Evolutionary conservation across 2,888 invertebrate genomes (phyloP), one percentile per base, ranked within the genome.

Genomic region (Agonopterix arenella): DNA sequence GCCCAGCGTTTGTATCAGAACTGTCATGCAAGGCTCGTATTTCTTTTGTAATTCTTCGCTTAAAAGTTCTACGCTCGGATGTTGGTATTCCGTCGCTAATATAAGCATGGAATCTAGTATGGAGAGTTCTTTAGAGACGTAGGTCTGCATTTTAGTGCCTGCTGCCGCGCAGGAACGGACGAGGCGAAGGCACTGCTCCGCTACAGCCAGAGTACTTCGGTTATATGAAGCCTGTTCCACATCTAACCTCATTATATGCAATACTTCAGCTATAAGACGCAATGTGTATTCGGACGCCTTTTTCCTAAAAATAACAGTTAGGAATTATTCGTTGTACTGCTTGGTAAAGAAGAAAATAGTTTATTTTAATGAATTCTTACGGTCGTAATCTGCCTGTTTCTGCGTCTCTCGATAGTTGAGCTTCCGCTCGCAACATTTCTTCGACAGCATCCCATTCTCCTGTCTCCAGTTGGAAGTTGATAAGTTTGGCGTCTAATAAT

Each of bases 1-100:
- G 36, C 91, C 90, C 50, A 91, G 61, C 9, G 91, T 90, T 65
- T 92, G 92, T 49, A 91, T 77, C 4, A 90, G 77, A 11, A 91
- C 80, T 42, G 85, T 86, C 78, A 91, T 82, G 58, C 90, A 90
- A 0, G 82, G 73, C 55, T 89, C 85, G 63, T 81, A 83, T 64
- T 84, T 83, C 56, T 88, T 85, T 44, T 85, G 85, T 13, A 89
- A 54, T 51, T 89, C 89, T 53, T 88, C 85, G 53, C 81, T 84
- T 1, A 82, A 51, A n/a, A 83, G 78, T 7, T 88, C 85, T 3
- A 84, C 72, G 46, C 80, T 86, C 1, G 85, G 84, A 47, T 89
- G 82, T 59, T 89, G 84, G 58, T 84, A 83, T 57, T 83, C 84
- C 2, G 84, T 82, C 4, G 90, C 84, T 53, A 90, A 61, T n/a